Conservation (phyloP, 2,888 invertebrate species). For the Chrysodeixis includens region DNA sequence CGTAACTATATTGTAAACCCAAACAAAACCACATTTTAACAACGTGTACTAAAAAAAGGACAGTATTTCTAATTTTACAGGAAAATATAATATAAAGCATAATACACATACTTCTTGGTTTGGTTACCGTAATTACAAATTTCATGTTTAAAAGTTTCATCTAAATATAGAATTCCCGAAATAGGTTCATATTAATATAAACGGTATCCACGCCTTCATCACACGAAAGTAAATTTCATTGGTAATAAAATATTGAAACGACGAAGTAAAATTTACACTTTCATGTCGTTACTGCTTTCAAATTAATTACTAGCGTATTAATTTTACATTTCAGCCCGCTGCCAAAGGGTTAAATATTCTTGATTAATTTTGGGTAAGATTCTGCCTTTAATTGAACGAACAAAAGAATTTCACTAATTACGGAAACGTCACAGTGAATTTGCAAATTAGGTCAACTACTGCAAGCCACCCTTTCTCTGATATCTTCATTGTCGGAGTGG, state of each 20-base stretch:
- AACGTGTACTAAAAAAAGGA: no score
- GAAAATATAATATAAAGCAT: no score
- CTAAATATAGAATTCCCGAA: neutral
- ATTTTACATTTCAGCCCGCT: neutral
- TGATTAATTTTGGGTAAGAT: neutral
- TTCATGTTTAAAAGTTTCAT: neutral
- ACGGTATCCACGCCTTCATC: neutral
- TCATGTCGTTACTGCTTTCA: neutral
- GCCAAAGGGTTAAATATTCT: neutral
- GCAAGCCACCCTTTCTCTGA: constrained; percentile 40
- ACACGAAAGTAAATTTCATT: neutral
- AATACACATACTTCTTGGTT: no score
- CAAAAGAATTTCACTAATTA: constrained; percentile 41
- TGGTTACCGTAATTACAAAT: neutral
- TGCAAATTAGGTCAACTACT: constrained; percentile 56
- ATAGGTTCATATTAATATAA: constrained; percentile 11
- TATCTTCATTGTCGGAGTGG: constrained; percentile 40
- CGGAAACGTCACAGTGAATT: constrained; percentile 40
- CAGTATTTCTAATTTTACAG: no score
- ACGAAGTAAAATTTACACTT: constrained; percentile 10
- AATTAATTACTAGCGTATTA: neutral
- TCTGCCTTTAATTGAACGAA: constrained; percentile 5
- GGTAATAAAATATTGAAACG: neutral
- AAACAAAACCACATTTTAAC: no score
- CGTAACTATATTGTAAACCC: no score